These are phyloP conservation scores for Neolamprologus toae DNA, from an alignment of 2,113 vertebrate species.

Conservation along the genomic window DNA sequence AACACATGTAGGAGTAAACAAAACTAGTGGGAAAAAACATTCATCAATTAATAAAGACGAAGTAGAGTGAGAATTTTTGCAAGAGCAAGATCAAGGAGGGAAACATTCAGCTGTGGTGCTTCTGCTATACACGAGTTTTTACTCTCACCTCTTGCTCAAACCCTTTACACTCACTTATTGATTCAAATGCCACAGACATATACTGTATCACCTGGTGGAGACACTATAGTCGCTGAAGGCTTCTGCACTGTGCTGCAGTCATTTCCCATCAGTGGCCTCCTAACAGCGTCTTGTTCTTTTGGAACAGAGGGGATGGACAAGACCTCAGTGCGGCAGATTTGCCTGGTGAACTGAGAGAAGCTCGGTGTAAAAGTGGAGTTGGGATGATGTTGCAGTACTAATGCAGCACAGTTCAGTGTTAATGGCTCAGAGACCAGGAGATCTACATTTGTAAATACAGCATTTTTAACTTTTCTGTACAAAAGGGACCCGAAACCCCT, in stretches of 20 bases:
- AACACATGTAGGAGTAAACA: neutral
- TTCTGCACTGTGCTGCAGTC: neutral
- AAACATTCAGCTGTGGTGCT: neutral
- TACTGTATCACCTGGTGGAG: slow-evolving; percentile 42
- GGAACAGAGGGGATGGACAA: neutral
- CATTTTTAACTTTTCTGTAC: neutral
- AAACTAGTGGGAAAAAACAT: neutral
- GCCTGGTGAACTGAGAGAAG: slow-evolving; percentile 7
- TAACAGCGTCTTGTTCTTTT: neutral
- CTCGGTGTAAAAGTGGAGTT: neutral
- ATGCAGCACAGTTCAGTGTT: slow-evolving; percentile 12
- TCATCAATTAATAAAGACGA: neutral
- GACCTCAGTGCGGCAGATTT: neutral
- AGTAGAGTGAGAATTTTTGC: neutral
- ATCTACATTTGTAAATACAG: slow-evolving; percentile 1
- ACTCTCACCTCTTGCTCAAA: neutral
- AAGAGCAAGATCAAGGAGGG: neutral
- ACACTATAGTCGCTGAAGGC: slow-evolving; percentile 3
- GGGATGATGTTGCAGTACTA: slow-evolving; percentile 12
- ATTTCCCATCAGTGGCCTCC: neutral
- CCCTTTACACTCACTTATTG: slow-evolving; percentile 18
- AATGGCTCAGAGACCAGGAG: slow-evolving; percentile 19
- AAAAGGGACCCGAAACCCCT: neutral
- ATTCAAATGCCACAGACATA: slow-evolving; percentile 37
- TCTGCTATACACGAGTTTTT: neutral